Base-by-base conservation (phyloP, 2,113 vertebrate species). In the Perca schrenkii region DNA sequence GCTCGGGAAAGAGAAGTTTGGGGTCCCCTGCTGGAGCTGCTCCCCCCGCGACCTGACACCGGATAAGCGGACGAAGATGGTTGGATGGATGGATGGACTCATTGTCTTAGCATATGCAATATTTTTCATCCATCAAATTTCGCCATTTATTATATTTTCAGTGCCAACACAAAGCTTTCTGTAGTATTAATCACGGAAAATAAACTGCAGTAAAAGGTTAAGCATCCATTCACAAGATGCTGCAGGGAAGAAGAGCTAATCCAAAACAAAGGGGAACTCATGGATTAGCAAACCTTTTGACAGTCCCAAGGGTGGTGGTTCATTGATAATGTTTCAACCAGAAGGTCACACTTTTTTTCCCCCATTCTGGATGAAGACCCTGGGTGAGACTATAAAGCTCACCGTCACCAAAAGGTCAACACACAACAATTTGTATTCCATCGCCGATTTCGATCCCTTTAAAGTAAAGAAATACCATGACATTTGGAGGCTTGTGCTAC, bases 381-480 rank as follows among this genome's bases (percentile, higher is more conserved):
- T 47, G 56, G 11, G 43, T 40, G 22, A 81, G 36, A 71, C 56
- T 43, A 17, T 19, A 58, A 71, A 64, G n/a, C 79, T 31, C 40
- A 70, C 66, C 70, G 19, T 82, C 74, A 70, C 17, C 43, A 40
- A 92, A 87, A 87, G 85, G 80, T 92, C 70, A 86, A 8, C 83
- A 70, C 80, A 83, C 75, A 67, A 66, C 7, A 4, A 28, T 68
- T 62, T 90, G 57, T 76, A 64, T 62, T 80, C 78, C 46, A 63
- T 19, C 4, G 2, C 10, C 52, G 46, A 57, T 54, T 80, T 52
- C 4, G 60, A 46, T 56, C 21, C 17, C 13, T 34, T 43, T 53
- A 64, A 74, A 73, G 72, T 68, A 61, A 58, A 82, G 14, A 77
- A 87, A 80, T 66, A 76, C 43, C 63, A 66, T 77, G 89, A 84